These are phyloP conservation scores for Lasioglossum morio DNA, from an alignment of 2,888 invertebrate species.

Conservation along the genomic window DNA sequence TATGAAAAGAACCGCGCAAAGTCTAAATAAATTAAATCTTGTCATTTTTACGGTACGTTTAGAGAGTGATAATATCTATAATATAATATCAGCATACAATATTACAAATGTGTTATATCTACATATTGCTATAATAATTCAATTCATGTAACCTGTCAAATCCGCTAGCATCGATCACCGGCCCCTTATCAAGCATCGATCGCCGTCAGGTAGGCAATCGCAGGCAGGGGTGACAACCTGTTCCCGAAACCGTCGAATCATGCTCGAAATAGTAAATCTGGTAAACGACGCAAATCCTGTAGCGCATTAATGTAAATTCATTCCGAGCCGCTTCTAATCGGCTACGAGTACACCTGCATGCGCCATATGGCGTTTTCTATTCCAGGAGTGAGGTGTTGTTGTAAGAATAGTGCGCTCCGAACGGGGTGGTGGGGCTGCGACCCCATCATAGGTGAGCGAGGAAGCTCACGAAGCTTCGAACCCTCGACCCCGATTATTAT, in stretches of 20 bases:
- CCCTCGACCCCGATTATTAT: slow-evolving; percentile 80
- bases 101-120: background rate
- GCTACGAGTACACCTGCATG: slow-evolving; percentile 82
- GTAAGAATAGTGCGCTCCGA: slow-evolving; percentile 55
- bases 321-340: slow-evolving; percentile 81
- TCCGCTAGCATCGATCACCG: background rate
- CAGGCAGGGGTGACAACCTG: slow-evolving; percentile 30
- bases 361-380: slow-evolving; percentile 84
- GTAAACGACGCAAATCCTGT: slow-evolving; percentile 80
- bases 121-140: background rate
- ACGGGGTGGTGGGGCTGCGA: slow-evolving; percentile 54
- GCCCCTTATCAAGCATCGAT: slow-evolving; percentile 16
- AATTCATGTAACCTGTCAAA: background rate
- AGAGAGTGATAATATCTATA: no score
- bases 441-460: slow-evolving; percentile 76
- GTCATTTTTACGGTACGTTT: no score
- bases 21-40: no score
- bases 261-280: slow-evolving; percentile 82
- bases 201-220: slow-evolving; percentile 29
- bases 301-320: slow-evolving; percentile 83
- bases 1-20: no score
- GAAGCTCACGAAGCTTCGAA: slow-evolving; percentile 66
- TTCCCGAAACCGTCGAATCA: slow-evolving; percentile 73
- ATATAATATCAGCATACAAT: background rate
- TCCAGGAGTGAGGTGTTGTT: slow-evolving; percentile 57